Conservation (phyloP, 23 tunicate genomes). For the Clavelina lepadiformis region DNA sequence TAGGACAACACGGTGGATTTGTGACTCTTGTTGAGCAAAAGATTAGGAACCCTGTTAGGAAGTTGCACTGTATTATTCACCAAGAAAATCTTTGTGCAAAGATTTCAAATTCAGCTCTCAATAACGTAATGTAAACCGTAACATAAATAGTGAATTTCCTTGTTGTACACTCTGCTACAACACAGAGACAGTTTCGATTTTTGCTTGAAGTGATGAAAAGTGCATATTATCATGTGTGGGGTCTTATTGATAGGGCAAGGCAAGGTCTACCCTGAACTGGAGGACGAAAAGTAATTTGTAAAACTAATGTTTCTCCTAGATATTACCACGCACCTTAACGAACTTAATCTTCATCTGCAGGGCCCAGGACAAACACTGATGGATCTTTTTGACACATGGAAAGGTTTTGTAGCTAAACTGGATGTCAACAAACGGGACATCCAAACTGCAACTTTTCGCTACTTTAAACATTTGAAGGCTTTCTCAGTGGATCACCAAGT, state of each 20-base stretch:
- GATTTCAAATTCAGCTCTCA: slow-evolving; percentile 40
- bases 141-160: slow-evolving; percentile 38
- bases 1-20: slow-evolving; percentile 51
- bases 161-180: slow-evolving; percentile 54
- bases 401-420: slow-evolving; percentile 58
- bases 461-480: slow-evolving; percentile 46
- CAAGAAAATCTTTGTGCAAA: slow-evolving; percentile 47
- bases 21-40: slow-evolving; percentile 40
- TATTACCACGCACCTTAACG: slow-evolving; percentile 54
- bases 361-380: slow-evolving; percentile 40
- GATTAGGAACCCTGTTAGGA: slow-evolving; percentile 27
- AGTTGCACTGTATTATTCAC: slow-evolving; percentile 42
- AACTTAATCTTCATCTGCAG: slow-evolving; percentile 56
- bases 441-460: slow-evolving; percentile 48
- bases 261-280: slow-evolving; percentile 50
- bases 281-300: slow-evolving; percentile 52
- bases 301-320: slow-evolving; percentile 51
- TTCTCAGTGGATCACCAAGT: slow-evolving; percentile 50
- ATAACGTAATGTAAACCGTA: slow-evolving; percentile 29
- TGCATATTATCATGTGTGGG: slow-evolving; percentile 50
- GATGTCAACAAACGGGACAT: slow-evolving; percentile 54
- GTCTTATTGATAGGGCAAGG: slow-evolving; percentile 48
- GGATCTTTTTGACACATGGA: slow-evolving; percentile 58
- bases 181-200: slow-evolving; percentile 57
- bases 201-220: slow-evolving; percentile 56